Conservation (phyloP, 1,140 invertebrate genomes). For the Hirudo medicinalis region DNA sequence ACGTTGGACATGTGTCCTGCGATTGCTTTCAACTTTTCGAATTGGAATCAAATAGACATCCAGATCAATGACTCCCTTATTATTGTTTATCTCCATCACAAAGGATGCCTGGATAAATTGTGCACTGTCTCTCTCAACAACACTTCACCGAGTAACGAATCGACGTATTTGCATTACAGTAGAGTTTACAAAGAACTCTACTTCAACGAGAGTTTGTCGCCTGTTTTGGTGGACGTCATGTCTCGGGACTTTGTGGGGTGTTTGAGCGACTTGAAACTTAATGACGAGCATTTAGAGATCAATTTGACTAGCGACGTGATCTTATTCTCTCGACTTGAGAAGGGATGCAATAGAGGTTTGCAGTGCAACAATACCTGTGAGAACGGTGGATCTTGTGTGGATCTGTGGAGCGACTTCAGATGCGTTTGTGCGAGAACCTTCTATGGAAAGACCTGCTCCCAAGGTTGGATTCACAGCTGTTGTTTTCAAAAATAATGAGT, state of each 20-base stretch:
- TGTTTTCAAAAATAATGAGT: no score
- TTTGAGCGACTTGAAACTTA: constrained; percentile 5
- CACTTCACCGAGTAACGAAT: no score
- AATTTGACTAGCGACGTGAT: background rate
- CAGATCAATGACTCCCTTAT: no score
- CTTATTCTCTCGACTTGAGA: constrained; percentile 7
- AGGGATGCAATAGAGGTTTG: constrained; percentile 59
- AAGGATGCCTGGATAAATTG: no score
- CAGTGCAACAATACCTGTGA: constrained; percentile 76
- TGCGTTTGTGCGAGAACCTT: constrained; percentile 75
- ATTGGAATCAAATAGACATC: no score
- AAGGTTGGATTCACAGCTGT: constrained; percentile 50
- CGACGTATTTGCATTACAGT: no score
- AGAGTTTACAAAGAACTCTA: no score
- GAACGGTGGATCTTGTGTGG: constrained; percentile 69
- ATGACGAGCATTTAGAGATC: background rate
- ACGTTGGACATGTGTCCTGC: background rate
- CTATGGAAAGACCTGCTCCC: constrained; percentile 69
- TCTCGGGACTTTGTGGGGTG: constrained; percentile 42
- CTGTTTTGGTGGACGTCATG: background rate
- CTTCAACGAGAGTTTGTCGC: background rate
- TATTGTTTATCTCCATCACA: no score
- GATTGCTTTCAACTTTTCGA: no score
- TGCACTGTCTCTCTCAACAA: no score
- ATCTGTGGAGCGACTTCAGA: constrained; percentile 71